These are phyloP conservation scores for Spilosoma lubricipeda DNA, from an alignment of 2,888 invertebrate species.

Conservation along the genomic window DNA sequence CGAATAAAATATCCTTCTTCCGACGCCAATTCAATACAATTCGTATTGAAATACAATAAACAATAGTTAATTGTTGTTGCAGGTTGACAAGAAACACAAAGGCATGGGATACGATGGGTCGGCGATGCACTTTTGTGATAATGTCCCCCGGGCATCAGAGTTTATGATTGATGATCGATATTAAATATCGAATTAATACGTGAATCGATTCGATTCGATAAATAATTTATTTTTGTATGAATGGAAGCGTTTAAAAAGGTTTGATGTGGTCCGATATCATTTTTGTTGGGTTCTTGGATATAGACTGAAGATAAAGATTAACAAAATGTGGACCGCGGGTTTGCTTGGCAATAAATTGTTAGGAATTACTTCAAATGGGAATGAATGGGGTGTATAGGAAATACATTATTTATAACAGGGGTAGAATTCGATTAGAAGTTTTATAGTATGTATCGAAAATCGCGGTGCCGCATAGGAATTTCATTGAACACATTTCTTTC, in stretches of 20 bases:
- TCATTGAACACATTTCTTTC: background rate
- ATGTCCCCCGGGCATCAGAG: conserved; percentile 66
- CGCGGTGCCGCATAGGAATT: no score
- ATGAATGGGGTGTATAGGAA: background rate
- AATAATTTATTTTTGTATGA: conserved; percentile 76
- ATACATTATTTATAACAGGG: no score
- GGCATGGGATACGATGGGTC: conserved; percentile 55
- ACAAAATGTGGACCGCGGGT: conserved; percentile 10
- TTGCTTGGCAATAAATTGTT: background rate
- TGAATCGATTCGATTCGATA: conserved; percentile 72
- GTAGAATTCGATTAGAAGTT: background rate
- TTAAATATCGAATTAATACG: conserved; percentile 77
- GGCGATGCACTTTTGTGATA: conserved; percentile 73
- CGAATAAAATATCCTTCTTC: conserved; percentile 62
- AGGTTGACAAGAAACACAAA: conserved; percentile 60
- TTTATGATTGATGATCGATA: conserved; percentile 82
- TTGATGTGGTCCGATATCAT: conserved; percentile 61
- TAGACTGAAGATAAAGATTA: conserved; percentile 29
- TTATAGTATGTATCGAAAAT: no score
- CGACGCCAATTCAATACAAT: conserved; percentile 62
- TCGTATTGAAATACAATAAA: conserved; percentile 68
- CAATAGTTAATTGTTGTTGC: conserved; percentile 70
- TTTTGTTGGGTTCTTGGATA: conserved; percentile 58
- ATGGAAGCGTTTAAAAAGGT: conserved; percentile 62
- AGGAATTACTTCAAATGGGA: no score